Conservation (phyloP, 2,113 vertebrate species). For the Pseudorectes ferrugineus region DNA sequence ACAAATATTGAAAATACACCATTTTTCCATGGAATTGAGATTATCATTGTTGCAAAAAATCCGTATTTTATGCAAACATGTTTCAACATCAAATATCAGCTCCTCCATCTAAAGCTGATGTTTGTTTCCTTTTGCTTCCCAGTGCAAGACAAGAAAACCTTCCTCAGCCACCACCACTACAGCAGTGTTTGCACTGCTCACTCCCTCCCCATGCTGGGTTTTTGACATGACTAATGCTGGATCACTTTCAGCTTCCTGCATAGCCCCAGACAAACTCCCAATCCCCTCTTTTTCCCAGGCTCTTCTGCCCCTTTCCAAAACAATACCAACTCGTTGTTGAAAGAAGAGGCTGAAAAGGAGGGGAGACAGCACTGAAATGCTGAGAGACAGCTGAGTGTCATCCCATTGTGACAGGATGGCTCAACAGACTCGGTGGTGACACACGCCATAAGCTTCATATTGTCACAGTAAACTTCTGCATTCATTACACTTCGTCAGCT, state of each 20-base stretch:
- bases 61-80: fast-evolving
- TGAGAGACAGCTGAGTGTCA: neutral
- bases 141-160: neutral
- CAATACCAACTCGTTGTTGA: neutral
- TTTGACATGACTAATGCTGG: fast-evolving
- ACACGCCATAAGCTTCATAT: neutral
- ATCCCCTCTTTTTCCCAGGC: neutral
- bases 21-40: neutral
- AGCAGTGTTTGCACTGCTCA: neutral
- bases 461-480: neutral
- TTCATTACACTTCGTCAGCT: neutral
- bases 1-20: neutral
- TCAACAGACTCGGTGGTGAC: neutral
- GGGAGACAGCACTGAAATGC: neutral
- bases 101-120: neutral
- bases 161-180: neutral
- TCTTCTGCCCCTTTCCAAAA: neutral
- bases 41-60: neutral
- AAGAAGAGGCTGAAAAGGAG: neutral
- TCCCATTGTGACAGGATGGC: neutral
- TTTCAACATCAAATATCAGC: neutral
- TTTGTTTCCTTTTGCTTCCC: neutral
- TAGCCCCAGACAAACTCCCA: neutral
- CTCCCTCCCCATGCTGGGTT: neutral
- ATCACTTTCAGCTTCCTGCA: neutral